These are phyloP conservation scores for Neopipo cinnamomea DNA, from an alignment of 2,113 vertebrate species.

Conservation along the genomic window DNA sequence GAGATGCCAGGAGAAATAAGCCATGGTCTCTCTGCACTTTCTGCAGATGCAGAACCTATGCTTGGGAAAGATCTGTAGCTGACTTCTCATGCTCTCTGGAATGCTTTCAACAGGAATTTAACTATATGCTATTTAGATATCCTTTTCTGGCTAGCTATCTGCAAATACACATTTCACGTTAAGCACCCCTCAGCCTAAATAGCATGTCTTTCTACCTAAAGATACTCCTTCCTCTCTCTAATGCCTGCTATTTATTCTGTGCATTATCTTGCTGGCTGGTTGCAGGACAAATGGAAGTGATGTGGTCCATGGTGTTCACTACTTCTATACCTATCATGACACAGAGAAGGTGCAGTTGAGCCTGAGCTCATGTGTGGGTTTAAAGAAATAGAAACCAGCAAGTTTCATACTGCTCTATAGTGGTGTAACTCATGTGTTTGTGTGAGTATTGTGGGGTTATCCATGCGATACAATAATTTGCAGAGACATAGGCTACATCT, in stretches of 20 bases:
- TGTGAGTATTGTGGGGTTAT: not conserved
- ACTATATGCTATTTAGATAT: not conserved
- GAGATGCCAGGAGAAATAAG: not conserved
- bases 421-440: not conserved
- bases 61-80: not conserved
- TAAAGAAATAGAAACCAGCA: slow-evolving; percentile 5
- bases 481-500: not conserved
- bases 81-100: not conserved
- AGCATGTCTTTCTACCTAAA: not conserved
- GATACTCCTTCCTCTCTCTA: not conserved
- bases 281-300: not conserved
- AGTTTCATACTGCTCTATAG: slow-evolving; percentile 7
- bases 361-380: not conserved
- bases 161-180: not conserved
- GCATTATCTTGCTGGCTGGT: not conserved
- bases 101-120: not conserved
- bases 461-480: not conserved
- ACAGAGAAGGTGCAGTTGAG: not conserved
- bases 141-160: not conserved
- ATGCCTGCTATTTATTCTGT: not conserved
- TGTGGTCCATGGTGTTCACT: not conserved
- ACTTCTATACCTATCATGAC: not conserved
- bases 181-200: not conserved
- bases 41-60: not conserved
- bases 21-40: not conserved